Conservation (phyloP, 2,888 invertebrate genomes). For the Mythimna albipuncta region DNA sequence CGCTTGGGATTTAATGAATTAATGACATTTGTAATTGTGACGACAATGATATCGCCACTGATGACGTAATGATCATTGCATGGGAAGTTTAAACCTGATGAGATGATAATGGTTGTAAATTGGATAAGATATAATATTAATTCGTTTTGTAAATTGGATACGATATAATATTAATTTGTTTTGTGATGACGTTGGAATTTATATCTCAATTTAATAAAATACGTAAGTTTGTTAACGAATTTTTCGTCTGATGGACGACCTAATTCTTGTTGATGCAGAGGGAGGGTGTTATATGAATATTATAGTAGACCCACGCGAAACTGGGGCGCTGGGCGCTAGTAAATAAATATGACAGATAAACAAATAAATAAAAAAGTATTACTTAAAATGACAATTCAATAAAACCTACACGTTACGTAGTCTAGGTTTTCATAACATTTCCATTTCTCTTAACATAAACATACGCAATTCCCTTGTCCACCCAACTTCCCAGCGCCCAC, state of each 20-base stretch:
- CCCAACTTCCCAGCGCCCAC: conserved; percentile 38
- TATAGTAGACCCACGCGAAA: too few species aligned
- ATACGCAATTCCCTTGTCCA: conserved; percentile 33
- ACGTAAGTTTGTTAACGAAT: neutral
- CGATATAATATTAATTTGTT: conserved; percentile 23
- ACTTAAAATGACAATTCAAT: neutral
- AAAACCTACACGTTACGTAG: neutral
- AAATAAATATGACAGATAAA: too few species aligned
- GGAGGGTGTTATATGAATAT: too few species aligned
- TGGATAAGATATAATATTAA: conserved; percentile 24
- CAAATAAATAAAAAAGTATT: neutral
- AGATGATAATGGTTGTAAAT: conserved; percentile 3
- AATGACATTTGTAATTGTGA: conserved; percentile 15
- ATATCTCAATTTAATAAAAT: conserved; percentile 1
- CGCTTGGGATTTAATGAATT: too few species aligned
- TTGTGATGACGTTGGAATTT: neutral
- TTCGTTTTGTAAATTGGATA: conserved; percentile 3
- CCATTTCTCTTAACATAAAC: conserved; percentile 21
- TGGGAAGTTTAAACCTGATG: neutral
- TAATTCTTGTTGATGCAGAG: neutral
- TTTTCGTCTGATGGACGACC: neutral
- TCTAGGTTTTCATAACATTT: neutral
- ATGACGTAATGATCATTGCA: too few species aligned
- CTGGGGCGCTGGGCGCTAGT: too few species aligned
- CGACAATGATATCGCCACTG: too few species aligned